Percentiles rank a stretch among this genome's conserved stretches.
Conservation (phyloP, 2,113 vertebrate species). For the Riparia riparia region DNA sequence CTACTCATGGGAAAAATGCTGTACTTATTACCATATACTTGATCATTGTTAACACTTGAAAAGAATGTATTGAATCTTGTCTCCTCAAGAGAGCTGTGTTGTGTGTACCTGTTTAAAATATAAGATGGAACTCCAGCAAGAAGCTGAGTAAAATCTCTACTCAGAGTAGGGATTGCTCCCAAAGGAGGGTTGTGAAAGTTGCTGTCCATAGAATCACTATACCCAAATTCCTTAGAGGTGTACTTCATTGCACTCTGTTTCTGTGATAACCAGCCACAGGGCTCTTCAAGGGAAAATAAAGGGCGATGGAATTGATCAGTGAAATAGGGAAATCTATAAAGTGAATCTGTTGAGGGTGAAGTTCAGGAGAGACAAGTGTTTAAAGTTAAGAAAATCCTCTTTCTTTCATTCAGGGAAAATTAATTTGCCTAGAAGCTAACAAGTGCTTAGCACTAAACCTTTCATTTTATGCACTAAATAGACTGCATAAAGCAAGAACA, state of each 20-base stretch:
- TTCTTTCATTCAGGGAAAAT: slow-evolving; percentile 9
- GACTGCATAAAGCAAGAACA: background rate
- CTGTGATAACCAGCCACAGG: background rate
- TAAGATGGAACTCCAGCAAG: background rate
- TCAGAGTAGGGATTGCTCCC: background rate
- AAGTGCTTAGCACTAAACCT: background rate
- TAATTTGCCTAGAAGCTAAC: slow-evolving; percentile 3
- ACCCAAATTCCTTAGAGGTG: background rate
- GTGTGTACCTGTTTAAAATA: background rate
- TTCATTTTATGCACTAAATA: background rate
- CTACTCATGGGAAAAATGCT: background rate
- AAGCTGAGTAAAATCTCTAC: background rate
- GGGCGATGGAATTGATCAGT: background rate
- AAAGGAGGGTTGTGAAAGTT: background rate
- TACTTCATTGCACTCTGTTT: background rate
- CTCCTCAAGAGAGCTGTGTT: background rate
- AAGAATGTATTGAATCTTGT: background rate
- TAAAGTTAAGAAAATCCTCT: background rate
- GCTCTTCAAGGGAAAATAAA: background rate
- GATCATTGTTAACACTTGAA: background rate
- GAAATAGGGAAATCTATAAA: background rate
- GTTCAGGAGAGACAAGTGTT: background rate
- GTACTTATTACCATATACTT: background rate
- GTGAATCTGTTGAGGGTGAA: background rate
- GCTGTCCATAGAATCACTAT: background rate